Conservation (phyloP, 2,797 vertebrate genomes). For the Anabas testudineus region DNA sequence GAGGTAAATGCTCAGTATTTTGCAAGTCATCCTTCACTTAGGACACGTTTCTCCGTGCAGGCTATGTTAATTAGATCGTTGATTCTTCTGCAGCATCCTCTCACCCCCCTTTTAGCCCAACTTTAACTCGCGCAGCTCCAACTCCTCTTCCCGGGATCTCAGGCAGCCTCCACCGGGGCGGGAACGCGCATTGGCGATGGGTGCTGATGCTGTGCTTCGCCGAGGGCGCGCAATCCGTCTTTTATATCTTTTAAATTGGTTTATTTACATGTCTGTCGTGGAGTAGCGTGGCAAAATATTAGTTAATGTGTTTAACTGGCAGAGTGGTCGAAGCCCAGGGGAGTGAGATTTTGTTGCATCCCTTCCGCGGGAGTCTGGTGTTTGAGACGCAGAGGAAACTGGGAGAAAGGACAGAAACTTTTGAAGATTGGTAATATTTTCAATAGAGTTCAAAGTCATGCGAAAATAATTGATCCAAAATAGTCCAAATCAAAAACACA, state of each 20-base stretch:
- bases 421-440: slow-evolving; percentile 36
- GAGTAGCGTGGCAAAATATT: background rate
- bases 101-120: slow-evolving; percentile 74
- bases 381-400: slow-evolving; percentile 45
- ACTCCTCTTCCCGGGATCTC: slow-evolving; percentile 83
- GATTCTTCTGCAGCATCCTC: slow-evolving; percentile 77
- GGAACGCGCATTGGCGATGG: slow-evolving; percentile 79
- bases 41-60: slow-evolving; percentile 66
- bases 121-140: slow-evolving; percentile 84
- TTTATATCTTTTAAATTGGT: slow-evolving; percentile 59
- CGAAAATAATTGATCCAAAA: background rate
- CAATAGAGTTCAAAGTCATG: slow-evolving; percentile 1
- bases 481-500: background rate
- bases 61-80: slow-evolving; percentile 65
- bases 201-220: slow-evolving; percentile 81
- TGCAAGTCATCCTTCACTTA: slow-evolving; percentile 84
- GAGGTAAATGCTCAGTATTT: slow-evolving; percentile 83
- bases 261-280: slow-evolving; percentile 50
- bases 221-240: slow-evolving; percentile 81
- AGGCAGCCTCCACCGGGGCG: slow-evolving; percentile 78
- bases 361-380: slow-evolving; percentile 20
- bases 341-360: slow-evolving; percentile 22
- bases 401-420: slow-evolving; percentile 45
- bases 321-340: slow-evolving; percentile 4
- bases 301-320: slow-evolving; percentile 11